phyloP scores from a whole-genome alignment of 1,140 invertebrate species.

The Drosophila repletoides region DNA sequence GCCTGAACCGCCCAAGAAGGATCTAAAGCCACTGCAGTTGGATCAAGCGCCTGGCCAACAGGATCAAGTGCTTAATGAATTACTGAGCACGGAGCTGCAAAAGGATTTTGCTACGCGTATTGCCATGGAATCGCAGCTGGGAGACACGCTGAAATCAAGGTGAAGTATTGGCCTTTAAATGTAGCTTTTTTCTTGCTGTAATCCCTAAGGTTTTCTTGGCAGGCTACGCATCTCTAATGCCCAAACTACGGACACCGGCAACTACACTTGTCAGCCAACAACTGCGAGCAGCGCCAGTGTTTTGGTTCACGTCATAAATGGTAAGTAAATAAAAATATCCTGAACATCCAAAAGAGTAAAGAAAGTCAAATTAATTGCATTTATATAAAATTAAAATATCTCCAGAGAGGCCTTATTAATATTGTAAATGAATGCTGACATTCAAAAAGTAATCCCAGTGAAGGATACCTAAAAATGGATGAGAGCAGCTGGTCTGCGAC shows the following conservation, averaged over 20 bases:
- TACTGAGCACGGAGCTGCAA: slow-evolving; percentile 61
- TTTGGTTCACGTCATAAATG: slow-evolving; percentile 94
- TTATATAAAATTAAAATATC: too few relatives aligned
- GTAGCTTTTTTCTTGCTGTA: not conserved
- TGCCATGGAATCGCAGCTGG: slow-evolving; percentile 77
- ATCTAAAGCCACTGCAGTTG: not conserved
- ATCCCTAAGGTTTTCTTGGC: not conserved
- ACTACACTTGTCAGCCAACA: slow-evolving; percentile 93
- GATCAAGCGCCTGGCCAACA: not conserved
- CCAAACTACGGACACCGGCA: slow-evolving; percentile 89
- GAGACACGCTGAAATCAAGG: slow-evolving; percentile 77
- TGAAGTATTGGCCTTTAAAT: slow-evolving; percentile 21
- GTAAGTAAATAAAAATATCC: too few relatives aligned
- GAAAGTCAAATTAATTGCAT: too few relatives aligned
- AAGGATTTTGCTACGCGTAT: slow-evolving; percentile 70
- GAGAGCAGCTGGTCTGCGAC: too few relatives aligned
- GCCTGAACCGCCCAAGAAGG: slow-evolving; percentile 12
- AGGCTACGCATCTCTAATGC: slow-evolving; percentile 84
- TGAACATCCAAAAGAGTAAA: too few relatives aligned
- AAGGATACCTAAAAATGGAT: too few relatives aligned
- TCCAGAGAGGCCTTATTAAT: too few relatives aligned
- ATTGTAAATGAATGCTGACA: too few relatives aligned
- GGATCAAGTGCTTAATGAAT: slow-evolving; percentile 45
- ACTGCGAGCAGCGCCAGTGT: slow-evolving; percentile 91
- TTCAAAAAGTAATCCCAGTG: too few relatives aligned